Evolutionary conservation across 1,140 invertebrate genomes (phyloP).

Genomic region (Aphaenogaster floridana): DNA sequence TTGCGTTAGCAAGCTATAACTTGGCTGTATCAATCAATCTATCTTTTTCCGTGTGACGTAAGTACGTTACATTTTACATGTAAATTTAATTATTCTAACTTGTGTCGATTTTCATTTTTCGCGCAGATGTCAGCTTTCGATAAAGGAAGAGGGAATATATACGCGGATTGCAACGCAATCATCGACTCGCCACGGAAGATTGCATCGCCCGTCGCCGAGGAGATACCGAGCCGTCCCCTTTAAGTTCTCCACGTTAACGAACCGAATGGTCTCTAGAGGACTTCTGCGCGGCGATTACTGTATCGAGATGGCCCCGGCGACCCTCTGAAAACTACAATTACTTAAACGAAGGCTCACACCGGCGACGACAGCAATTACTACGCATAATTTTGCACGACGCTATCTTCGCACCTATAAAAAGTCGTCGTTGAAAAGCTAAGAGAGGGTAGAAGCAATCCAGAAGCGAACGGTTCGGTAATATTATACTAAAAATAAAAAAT

Average conservation of each 20-base stretch:
- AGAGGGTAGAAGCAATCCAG: background rate
- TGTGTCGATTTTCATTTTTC: background rate
- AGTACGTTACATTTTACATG: background rate
- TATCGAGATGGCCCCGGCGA: slow-evolving; percentile 57
- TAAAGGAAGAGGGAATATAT: background rate
- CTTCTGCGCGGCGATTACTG: slow-evolving; percentile 51
- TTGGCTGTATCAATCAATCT: too few species aligned
- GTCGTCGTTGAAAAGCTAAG: background rate
- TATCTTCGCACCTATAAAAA: background rate
- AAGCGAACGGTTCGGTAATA: background rate
- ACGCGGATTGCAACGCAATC: slow-evolving; percentile 6
- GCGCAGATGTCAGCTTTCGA: background rate
- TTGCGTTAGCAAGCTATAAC: too few species aligned
- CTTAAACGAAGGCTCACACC: slow-evolving; percentile 35
- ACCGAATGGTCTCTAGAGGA: slow-evolving; percentile 58
- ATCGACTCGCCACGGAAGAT: slow-evolving; percentile 34
- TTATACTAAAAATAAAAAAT: too few species aligned
- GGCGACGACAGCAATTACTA: slow-evolving; percentile 13
- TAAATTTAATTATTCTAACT: background rate
- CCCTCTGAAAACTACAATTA: slow-evolving; percentile 55
- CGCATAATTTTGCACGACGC: slow-evolving; percentile 27
- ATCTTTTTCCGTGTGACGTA: background rate
- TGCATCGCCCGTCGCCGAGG: background rate
- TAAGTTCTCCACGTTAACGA: slow-evolving; percentile 62
- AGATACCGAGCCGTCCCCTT: slow-evolving; percentile 51